These are phyloP conservation scores for Heteractis magnifica DNA, from an alignment of 92 coral and sea anemone genomes.

Conservation along the genomic window DNA sequence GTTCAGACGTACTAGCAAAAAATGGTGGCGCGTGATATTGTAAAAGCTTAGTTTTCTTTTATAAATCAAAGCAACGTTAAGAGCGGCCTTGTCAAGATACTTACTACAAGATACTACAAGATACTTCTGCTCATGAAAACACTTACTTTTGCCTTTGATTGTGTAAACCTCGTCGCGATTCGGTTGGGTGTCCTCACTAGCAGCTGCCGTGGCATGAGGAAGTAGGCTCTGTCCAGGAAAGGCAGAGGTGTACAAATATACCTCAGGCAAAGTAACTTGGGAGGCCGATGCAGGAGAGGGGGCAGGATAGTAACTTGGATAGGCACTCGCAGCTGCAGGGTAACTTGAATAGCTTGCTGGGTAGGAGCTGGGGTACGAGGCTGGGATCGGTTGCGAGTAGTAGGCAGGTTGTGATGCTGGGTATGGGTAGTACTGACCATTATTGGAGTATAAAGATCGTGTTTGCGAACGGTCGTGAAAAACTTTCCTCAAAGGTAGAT, in stretches of 20 bases:
- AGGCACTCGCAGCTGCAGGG: constrained; percentile 1
- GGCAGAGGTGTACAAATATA: constrained; percentile 9
- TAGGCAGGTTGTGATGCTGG: background rate
- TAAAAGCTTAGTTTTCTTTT: too few relatives aligned
- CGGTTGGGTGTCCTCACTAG: constrained; percentile 49
- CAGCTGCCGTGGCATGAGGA: background rate
- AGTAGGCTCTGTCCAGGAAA: background rate
- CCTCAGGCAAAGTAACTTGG: constrained; percentile 5
- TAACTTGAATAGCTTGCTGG: constrained; percentile 12
- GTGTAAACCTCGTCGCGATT: constrained; percentile 55
- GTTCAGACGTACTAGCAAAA: too few relatives aligned
- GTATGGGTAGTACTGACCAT: background rate
- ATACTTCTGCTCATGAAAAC: background rate
- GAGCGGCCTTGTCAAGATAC: background rate
- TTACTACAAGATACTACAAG: too few relatives aligned
- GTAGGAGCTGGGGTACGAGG: constrained; percentile 31
- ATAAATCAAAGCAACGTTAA: too few relatives aligned
- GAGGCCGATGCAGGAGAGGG: background rate
- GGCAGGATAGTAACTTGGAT: constrained; percentile 18
- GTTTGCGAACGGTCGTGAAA: background rate
- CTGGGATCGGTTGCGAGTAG: constrained; percentile 7
- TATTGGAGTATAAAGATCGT: background rate
- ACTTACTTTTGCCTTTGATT: constrained; percentile 62
- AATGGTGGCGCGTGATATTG: too few relatives aligned
- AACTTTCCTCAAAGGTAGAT: background rate